phyloP scores from a whole-genome alignment of 2,113 vertebrate genomes.

The Stegastes partitus region DNA sequence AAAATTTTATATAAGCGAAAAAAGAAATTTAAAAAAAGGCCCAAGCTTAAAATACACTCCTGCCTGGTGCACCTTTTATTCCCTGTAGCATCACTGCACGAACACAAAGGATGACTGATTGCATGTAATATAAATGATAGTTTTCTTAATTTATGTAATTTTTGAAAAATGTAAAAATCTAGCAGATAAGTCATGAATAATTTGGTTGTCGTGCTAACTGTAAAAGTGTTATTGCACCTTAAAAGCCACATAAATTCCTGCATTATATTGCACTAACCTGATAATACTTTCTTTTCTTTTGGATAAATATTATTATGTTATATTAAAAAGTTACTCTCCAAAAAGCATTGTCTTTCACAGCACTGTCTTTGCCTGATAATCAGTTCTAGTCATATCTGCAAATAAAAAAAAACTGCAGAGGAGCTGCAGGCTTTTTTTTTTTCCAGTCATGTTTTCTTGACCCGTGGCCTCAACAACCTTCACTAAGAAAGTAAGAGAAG shows the following conservation, averaged over 20 bases:
- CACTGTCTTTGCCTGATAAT: background rate
- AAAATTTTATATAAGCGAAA: constrained; percentile 17
- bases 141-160: background rate
- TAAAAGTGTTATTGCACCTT: background rate
- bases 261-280: background rate
- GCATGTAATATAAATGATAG: background rate
- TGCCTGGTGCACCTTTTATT: background rate
- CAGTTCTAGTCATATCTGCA: background rate
- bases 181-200: background rate
- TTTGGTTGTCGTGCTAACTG: background rate
- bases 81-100: background rate
- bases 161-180: background rate
- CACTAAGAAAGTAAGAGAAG: background rate
- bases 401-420: background rate
- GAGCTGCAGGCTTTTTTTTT: background rate
- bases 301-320: background rate
- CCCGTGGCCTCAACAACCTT: background rate
- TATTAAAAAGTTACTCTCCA: too few relatives aligned
- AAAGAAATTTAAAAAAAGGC: background rate
- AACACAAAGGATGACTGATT: background rate
- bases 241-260: background rate
- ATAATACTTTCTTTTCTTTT: background rate
- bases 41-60: background rate
- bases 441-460: too few relatives aligned
- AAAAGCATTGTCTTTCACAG: background rate